Percentiles rank a stretch among this genome's conserved stretches.
Evolutionary conservation across 2,113 vertebrate genomes (phyloP).

Genomic region (Corynorhinus townsendii): DNA sequence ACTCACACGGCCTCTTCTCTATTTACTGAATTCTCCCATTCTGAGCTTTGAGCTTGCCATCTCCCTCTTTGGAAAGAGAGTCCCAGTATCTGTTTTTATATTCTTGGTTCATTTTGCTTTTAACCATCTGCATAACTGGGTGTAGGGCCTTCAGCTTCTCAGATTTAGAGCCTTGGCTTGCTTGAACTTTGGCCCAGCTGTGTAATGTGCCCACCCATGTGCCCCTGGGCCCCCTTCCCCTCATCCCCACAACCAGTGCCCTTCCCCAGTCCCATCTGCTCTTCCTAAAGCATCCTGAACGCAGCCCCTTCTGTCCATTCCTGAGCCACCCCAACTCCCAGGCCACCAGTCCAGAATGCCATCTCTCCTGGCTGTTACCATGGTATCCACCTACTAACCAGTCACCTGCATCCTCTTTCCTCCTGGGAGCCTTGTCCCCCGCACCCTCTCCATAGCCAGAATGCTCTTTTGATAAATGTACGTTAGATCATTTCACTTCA

Average conservation of each 20-base stretch:
- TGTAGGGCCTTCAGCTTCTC: background rate
- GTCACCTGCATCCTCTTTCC: background rate
- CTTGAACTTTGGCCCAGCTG: background rate
- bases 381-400: background rate
- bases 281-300: background rate
- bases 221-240: background rate
- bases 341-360: rapidly evolving
- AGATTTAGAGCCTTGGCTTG: background rate
- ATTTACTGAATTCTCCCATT: background rate
- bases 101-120: background rate
- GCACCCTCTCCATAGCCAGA: background rate
- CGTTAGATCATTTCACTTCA: background rate
- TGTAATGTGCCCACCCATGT: background rate
- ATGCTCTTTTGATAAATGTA: background rate
- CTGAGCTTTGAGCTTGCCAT: background rate
- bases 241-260: background rate
- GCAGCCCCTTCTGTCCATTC: background rate
- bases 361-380: background rate
- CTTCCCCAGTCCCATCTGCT: background rate
- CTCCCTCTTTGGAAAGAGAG: background rate
- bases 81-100: background rate
- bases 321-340: rapidly evolving
- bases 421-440: background rate
- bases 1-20: background rate
- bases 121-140: background rate